A percentile compares a stretch with the other conserved stretches of the same genome.
phyloP scores from a whole-genome alignment of 2,113 vertebrate species.

The Sialia sialis region DNA sequence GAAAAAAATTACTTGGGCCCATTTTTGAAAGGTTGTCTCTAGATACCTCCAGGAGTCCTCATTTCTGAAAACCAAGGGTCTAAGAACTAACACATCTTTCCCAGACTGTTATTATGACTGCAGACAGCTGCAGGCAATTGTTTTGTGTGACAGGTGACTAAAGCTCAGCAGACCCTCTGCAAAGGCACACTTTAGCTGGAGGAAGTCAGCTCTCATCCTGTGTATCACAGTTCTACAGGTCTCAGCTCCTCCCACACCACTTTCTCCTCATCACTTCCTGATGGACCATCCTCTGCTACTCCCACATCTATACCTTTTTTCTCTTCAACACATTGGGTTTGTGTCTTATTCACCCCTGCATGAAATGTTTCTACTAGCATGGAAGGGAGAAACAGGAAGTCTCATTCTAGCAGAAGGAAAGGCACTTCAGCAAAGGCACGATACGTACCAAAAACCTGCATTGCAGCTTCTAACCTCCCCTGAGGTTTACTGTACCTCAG shows the following conservation, averaged over 20 bases:
- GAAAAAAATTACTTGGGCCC: neutral
- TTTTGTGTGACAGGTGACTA: neutral
- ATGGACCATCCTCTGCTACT: neutral
- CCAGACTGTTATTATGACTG: neutral
- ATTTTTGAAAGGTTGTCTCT: neutral
- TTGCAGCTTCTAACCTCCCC: neutral
- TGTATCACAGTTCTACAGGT: neutral
- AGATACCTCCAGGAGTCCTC: neutral
- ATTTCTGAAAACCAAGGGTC: neutral
- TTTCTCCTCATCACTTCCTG: neutral
- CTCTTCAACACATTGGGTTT: neutral
- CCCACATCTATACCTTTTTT: neutral
- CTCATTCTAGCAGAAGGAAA: neutral
- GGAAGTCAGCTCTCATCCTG: neutral
- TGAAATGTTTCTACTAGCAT: neutral
- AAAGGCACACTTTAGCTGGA: neutral
- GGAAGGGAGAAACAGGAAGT: neutral
- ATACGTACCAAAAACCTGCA: neutral
- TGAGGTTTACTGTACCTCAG: neutral
- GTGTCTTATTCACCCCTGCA: neutral
- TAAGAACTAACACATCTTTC: neutral
- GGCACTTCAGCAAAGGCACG: neutral
- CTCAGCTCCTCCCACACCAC: neutral
- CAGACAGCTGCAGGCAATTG: neutral
- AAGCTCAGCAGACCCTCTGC: neutral